A percentile compares a stretch with the other conserved stretches of the same genome.
Conservation (phyloP, 2,113 vertebrate species). For the Peromyscus polionotus region DNA sequence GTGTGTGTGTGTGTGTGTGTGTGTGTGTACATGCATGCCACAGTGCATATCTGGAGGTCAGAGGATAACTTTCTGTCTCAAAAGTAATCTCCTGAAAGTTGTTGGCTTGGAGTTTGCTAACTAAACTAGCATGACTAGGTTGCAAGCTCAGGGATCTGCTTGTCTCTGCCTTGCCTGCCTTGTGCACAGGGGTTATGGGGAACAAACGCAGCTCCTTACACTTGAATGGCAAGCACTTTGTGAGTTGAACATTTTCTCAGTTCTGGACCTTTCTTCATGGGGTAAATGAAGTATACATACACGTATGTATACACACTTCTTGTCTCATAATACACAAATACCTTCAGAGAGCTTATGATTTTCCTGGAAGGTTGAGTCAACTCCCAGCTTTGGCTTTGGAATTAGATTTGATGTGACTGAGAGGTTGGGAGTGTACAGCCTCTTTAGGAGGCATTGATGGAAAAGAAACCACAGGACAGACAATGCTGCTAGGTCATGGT, state of each 20-base stretch:
- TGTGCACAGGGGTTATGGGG: not conserved
- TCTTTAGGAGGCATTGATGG: not conserved
- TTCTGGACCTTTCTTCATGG: not conserved
- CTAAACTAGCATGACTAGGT: not conserved
- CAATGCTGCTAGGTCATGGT: constrained; percentile 39
- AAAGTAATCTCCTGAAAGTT: not conserved
- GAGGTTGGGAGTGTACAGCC: not conserved
- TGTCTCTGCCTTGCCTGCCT: not conserved
- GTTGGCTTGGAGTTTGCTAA: not conserved
- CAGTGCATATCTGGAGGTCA: not conserved
- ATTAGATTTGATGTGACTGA: not conserved
- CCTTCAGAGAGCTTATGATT: not conserved
- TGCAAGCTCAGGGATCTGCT: not conserved
- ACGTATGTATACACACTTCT: not conserved
- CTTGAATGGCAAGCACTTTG: not conserved
- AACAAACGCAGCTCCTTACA: not conserved
- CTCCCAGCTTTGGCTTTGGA: not conserved
- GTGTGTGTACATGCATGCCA: not conserved
- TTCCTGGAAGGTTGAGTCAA: not conserved
- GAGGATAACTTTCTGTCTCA: not conserved
- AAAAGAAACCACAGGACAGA: constrained; percentile 6
- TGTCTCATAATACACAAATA: not conserved
- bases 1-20: not conserved
- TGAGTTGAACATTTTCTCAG: not conserved
- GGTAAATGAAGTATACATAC: not conserved